These are phyloP conservation scores for Colletes latitarsis DNA, from an alignment of 1,140 invertebrate genomes.

Conservation along the genomic window DNA sequence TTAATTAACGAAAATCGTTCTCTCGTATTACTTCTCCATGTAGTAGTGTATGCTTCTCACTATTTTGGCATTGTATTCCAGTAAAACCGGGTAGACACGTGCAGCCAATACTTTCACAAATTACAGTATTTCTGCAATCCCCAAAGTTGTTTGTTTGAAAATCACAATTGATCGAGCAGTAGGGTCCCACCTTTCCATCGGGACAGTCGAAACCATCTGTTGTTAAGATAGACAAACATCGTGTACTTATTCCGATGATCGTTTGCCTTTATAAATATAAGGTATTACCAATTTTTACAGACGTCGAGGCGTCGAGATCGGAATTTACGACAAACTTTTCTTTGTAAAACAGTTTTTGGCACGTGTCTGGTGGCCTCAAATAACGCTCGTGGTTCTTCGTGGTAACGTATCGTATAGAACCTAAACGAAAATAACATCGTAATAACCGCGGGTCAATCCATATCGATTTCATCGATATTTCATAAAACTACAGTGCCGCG, in stretches of 20 bases:
- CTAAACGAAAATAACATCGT: neutral
- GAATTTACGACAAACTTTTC: constrained; percentile 28
- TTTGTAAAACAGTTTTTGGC: constrained; percentile 60
- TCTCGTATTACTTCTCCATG: neutral
- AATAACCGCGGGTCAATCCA: neutral
- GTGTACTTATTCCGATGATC: neutral
- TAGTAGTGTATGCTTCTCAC: constrained; percentile 31
- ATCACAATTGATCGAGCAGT: constrained; percentile 30
- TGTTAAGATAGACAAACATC: neutral
- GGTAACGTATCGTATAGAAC: constrained; percentile 9
- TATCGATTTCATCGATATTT: neutral
- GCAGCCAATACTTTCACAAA: constrained; percentile 50
- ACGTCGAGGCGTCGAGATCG: accelerated
- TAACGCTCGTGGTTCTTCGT: neutral
- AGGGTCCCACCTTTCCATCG: constrained; percentile 29
- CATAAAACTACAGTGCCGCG: neutral
- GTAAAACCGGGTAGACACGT: constrained; percentile 46
- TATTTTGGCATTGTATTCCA: neutral
- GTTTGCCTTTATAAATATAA: too few relatives aligned
- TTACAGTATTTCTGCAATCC: constrained; percentile 21
- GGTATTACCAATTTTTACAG: constrained; percentile 28
- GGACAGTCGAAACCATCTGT: constrained; percentile 23
- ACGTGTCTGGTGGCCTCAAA: constrained; percentile 42
- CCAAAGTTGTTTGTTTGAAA: neutral
- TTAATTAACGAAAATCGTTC: neutral